Evolutionary conservation across 2,888 invertebrate species (phyloP).

Genomic region (Entomobrya multifasciata): DNA sequence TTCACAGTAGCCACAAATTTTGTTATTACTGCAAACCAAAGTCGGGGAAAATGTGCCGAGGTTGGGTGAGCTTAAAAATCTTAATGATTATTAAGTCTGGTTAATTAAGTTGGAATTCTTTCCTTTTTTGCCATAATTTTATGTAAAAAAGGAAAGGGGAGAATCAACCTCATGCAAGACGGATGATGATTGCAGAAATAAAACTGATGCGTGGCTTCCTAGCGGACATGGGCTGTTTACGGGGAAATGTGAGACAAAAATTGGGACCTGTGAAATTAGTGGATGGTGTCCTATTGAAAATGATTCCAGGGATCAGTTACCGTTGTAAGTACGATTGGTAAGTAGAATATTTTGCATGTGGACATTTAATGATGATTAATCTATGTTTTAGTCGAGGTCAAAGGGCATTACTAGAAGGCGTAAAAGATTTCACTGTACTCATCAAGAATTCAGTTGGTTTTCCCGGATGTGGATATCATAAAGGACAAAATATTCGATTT

Average conservation of each 20-base stretch:
- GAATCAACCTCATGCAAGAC: neutral
- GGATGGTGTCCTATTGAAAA: conserved; percentile 83
- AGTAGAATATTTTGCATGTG: too few species aligned
- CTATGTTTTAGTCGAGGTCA: conserved; percentile 60
- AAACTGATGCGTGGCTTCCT: conserved; percentile 55
- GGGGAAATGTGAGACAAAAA: conserved; percentile 81
- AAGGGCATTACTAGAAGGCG: conserved; percentile 65
- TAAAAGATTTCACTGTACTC: conserved; percentile 72
- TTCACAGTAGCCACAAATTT: conserved; percentile 83
- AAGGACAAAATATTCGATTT: conserved; percentile 80
- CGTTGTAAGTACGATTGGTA: too few species aligned
- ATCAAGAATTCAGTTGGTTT: conserved; percentile 75
- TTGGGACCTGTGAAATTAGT: conserved; percentile 81
- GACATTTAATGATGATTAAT: too few species aligned
- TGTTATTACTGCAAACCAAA: conserved; percentile 82
- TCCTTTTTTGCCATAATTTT: too few species aligned
- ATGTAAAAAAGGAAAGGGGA: conserved; percentile 4
- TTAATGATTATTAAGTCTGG: too few species aligned
- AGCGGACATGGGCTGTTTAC: conserved; percentile 81
- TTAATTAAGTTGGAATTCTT: too few species aligned
- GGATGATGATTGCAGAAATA: conserved; percentile 50
- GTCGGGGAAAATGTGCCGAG: conserved; percentile 81
- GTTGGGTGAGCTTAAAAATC: conserved; percentile 71
- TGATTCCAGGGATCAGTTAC: conserved; percentile 76
- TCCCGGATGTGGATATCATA: conserved; percentile 72